Evolutionary conservation across 1,140 invertebrate species (phyloP).

Genomic region (Brevipalpus yothersi): DNA sequence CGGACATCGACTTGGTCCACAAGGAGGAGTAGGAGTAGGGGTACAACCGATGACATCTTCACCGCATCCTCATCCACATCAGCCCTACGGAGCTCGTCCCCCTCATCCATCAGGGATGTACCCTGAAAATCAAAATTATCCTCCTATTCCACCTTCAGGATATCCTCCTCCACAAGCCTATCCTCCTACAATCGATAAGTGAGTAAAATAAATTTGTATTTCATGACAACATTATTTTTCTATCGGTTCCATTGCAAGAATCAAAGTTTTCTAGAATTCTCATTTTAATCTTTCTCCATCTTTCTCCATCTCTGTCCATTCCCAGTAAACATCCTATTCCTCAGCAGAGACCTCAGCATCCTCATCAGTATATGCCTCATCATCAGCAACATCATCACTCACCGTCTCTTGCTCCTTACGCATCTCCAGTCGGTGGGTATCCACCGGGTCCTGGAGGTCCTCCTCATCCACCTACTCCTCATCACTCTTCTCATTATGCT

Average conservation of each 20-base stretch:
- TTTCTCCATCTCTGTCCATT: not conserved
- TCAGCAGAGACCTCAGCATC: slow-evolving; percentile 2
- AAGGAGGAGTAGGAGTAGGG: not conserved
- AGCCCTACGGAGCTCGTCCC: not conserved
- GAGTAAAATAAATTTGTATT: too few species aligned
- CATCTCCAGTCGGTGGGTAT: not conserved
- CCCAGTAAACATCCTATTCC: not conserved
- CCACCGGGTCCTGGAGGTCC: not conserved
- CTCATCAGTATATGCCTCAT: not conserved
- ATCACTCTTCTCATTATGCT: not conserved
- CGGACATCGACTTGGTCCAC: not conserved
- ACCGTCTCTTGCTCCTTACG: too few species aligned
- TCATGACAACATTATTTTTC: too few species aligned
- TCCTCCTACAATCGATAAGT: too few species aligned
- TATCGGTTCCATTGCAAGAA: too few species aligned
- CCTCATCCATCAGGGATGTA: not conserved
- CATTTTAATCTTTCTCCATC: too few species aligned
- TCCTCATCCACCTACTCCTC: not conserved
- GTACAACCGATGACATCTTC: not conserved
- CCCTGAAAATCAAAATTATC: not conserved
- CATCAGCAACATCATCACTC: slow-evolving; percentile 3
- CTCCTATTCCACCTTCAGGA: not conserved
- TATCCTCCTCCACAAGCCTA: not conserved
- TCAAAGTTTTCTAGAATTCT: too few species aligned
- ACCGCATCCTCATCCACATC: not conserved